A percentile compares a stretch with the other conserved stretches of the same genome.
These are phyloP conservation scores for Leptopilina drosophilae DNA, from an alignment of 2,888 invertebrate species.

Conservation along the genomic window DNA sequence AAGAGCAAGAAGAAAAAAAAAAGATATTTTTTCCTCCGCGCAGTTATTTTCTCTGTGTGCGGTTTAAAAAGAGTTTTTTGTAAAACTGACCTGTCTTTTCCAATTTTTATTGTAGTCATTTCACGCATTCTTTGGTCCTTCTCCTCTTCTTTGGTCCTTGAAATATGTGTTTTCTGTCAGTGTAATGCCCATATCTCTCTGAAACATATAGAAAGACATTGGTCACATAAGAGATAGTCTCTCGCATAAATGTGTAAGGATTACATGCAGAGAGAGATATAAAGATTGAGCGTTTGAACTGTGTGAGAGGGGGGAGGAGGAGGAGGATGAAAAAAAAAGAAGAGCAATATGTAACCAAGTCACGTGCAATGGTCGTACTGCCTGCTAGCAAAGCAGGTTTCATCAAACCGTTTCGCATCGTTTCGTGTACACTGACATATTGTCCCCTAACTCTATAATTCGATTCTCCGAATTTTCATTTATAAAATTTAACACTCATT, in stretches of 20 bases:
- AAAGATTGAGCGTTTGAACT: constrained; percentile 43
- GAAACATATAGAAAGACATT: neutral
- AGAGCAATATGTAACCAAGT: constrained; percentile 58
- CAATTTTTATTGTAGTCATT: constrained; percentile 5
- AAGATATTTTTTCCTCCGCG: too few relatives aligned
- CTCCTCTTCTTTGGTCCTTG: neutral
- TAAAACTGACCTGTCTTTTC: constrained; percentile 29
- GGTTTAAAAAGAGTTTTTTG: neutral
- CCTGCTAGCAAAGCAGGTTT: constrained; percentile 51
- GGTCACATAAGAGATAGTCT: constrained; percentile 4
- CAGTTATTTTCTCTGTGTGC: neutral
- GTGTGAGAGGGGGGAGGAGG: neutral
- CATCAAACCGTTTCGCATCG: constrained; percentile 44
- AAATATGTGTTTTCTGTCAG: neutral
- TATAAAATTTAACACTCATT: too few relatives aligned
- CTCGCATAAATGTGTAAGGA: constrained; percentile 6
- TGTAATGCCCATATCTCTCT: neutral
- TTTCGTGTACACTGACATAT: constrained; percentile 39
- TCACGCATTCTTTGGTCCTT: constrained; percentile 16
- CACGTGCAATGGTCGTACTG: constrained; percentile 59
- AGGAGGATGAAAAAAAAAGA: constrained; percentile 44
- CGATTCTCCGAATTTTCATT: constrained; percentile 6
- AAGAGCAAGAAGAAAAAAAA: too few relatives aligned
- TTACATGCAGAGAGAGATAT: constrained; percentile 20
- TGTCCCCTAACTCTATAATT: constrained; percentile 16